These are phyloP conservation scores for Xiphydria camelus DNA, from an alignment of 2,888 invertebrate species.

Conservation along the genomic window DNA sequence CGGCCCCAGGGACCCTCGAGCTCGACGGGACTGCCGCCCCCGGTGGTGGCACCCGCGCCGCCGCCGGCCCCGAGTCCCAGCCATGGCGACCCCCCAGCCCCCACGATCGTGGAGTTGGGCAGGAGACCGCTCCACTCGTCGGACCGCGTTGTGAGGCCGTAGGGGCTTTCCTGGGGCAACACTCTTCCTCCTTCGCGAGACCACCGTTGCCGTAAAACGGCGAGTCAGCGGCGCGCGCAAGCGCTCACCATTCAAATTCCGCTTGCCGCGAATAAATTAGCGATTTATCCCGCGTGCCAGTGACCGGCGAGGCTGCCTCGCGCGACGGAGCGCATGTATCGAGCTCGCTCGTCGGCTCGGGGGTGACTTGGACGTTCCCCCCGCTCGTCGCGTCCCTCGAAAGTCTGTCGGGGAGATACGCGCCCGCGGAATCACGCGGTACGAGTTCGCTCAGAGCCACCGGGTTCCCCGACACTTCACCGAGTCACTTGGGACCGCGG, in stretches of 20 bases:
- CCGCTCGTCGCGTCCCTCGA: too few species aligned
- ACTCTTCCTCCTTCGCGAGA: slow-evolving; percentile 36
- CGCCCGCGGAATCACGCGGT: too few species aligned
- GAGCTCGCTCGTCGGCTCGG: too few species aligned
- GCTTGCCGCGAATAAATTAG: slow-evolving; percentile 1
- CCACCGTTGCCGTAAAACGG: slow-evolving; percentile 14
- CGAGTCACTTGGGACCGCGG: too few species aligned
- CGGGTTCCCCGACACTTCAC: too few species aligned
- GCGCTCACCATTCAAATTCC: slow-evolving; percentile 1
- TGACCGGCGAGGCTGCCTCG: too few species aligned
- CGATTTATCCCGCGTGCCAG: slow-evolving; percentile 1
- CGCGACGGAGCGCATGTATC: slow-evolving; percentile 19
- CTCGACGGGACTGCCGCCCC: slow-evolving; percentile 54
- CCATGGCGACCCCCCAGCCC: slow-evolving; percentile 58
- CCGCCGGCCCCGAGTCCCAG: slow-evolving; percentile 53
- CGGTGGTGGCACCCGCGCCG: slow-evolving; percentile 49
- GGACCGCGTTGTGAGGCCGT: slow-evolving; percentile 57
- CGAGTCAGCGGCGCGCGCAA: slow-evolving; percentile 2
- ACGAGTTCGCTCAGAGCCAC: too few species aligned
- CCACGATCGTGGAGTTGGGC: slow-evolving; percentile 58
- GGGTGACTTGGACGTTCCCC: too few species aligned
- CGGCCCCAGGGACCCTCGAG: slow-evolving; percentile 55
- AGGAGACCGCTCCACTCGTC: slow-evolving; percentile 58
- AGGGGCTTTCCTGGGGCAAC: slow-evolving; percentile 35
- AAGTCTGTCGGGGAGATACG: too few species aligned